Conservation (phyloP, 2,113 vertebrate genomes). For the Forbesichthys agassizii region DNA sequence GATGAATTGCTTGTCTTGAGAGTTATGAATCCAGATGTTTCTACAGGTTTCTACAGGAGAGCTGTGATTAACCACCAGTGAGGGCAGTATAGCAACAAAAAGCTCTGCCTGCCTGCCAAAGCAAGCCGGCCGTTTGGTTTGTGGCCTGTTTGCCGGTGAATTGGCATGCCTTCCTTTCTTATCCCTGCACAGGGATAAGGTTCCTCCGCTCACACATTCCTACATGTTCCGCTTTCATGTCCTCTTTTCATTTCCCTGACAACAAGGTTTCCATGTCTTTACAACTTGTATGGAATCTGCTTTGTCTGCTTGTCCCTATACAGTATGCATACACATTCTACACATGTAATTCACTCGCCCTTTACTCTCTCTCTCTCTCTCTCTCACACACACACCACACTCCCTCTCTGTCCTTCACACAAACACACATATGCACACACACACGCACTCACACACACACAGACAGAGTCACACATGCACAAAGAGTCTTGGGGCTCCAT, state of each 20-base stretch:
- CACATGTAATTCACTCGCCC: constrained; percentile 27
- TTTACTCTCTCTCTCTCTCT: neutral
- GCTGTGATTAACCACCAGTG: neutral
- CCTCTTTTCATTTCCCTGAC: constrained; percentile 62
- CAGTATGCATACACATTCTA: constrained; percentile 18
- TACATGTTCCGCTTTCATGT: constrained; percentile 69
- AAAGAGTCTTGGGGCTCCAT: constrained; percentile 73
- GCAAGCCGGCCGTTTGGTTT: constrained; percentile 60
- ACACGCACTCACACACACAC: constrained; percentile 13
- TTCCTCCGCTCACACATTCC: constrained; percentile 56
- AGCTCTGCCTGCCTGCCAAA: neutral
- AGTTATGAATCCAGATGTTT: constrained; percentile 22
- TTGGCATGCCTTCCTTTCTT: constrained; percentile 62
- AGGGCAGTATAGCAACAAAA: no score
- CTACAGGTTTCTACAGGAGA: neutral
- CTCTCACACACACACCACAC: neutral
- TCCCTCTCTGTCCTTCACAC: neutral
- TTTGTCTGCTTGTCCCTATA: constrained; percentile 26
- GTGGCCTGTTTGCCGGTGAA: constrained; percentile 66
- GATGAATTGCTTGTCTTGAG: neutral
- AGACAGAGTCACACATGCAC: constrained; percentile 42
- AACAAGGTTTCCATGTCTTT: constrained; percentile 41
- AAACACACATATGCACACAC: neutral
- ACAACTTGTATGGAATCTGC: neutral
- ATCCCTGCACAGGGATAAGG: constrained; percentile 47